Evolutionary conservation across 2,113 vertebrate genomes (phyloP).

Genomic region (Lichenostomus cassidix): DNA sequence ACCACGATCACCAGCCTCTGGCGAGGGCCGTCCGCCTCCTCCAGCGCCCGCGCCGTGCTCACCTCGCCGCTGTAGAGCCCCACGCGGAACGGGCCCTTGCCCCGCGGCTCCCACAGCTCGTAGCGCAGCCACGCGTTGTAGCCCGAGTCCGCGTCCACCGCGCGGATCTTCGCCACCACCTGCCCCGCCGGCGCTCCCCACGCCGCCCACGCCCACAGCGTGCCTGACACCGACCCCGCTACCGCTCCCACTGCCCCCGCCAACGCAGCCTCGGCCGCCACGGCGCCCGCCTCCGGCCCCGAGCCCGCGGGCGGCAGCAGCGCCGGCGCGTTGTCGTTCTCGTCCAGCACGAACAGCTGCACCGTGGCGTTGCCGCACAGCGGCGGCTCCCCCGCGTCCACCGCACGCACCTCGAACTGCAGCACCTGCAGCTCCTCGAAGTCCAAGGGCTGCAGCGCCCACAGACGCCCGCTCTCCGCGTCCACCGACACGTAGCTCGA

Average conservation of each 20-base stretch:
- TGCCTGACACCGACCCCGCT: no score
- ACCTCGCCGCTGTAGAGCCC: conserved; percentile 40
- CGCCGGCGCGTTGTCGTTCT: no score
- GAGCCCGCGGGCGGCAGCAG: no score
- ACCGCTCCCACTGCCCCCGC: no score
- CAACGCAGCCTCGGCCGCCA: no score
- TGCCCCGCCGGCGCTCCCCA: conserved; percentile 42
- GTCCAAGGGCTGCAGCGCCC: no score
- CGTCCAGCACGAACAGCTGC: no score
- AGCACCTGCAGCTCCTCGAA: no score
- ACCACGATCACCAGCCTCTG: conserved; percentile 60
- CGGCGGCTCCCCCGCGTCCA: no score
- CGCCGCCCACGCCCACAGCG: not conserved
- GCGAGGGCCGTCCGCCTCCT: conserved; percentile 65
- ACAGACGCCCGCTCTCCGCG: not conserved
- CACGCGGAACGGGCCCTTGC: conserved; percentile 29
- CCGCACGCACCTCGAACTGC: no score
- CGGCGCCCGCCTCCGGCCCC: no score
- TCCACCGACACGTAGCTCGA: conserved; percentile 57
- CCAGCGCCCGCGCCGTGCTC: conserved; percentile 63
- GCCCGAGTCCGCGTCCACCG: conserved; percentile 72
- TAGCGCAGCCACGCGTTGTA: conserved; percentile 77
- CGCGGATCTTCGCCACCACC: conserved; percentile 71
- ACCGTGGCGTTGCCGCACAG: no score
- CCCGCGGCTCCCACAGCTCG: conserved; percentile 57